Base-by-base conservation (phyloP, 1,140 invertebrate genomes). In the Cataglyphis hispanica region DNA sequence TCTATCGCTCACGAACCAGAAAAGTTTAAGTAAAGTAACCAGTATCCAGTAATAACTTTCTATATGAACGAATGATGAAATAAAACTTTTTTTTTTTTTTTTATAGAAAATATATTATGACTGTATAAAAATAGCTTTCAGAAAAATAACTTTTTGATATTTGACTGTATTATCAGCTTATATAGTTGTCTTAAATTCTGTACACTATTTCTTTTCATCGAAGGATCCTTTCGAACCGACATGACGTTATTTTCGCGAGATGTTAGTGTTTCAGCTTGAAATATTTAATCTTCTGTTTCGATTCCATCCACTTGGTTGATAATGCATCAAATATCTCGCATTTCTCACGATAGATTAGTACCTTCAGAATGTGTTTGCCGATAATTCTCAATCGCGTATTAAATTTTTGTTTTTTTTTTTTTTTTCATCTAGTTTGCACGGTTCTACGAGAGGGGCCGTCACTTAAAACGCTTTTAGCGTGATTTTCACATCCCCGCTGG, bases 1-100 rank as follows among this genome's bases (percentile, higher is more conserved):
- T n/a, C 16, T 11, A 40, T 63, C 72, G 58, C 16, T 37, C 72
- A 22, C 27, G 13, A 78, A 34, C 19, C 8, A 6, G 27, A 40
- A 16, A 25, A 69, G 31, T 43, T 53, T 66, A 46, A 66, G 67
- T 80, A 80, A 69, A 80, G 46, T 56, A 56, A 69, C 27, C 10
- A 37, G 19, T 22, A 11, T 10, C 11, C n/a, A 43, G 2, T 56
- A 69, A 67, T 56, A 80, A 22, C 76, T 66, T 37, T 13, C 37
- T 37, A 69, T 50, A 50, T 46, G 31, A 69, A 69, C 22, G 31
- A 70, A 53, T n/a, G 34, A 19, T 50, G 13, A n/a, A 69, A 40
- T 80, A 58, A 50, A 53, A 53, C 13, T 16, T 11, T 13, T 25
- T 10, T 6, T 13, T 66, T 43, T 25, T n/a, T 10, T 69, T 25